Percentiles rank a stretch among this genome's conserved stretches.
Conservation (phyloP, 2,113 vertebrate species). For the Amphiprion ocellaris region DNA sequence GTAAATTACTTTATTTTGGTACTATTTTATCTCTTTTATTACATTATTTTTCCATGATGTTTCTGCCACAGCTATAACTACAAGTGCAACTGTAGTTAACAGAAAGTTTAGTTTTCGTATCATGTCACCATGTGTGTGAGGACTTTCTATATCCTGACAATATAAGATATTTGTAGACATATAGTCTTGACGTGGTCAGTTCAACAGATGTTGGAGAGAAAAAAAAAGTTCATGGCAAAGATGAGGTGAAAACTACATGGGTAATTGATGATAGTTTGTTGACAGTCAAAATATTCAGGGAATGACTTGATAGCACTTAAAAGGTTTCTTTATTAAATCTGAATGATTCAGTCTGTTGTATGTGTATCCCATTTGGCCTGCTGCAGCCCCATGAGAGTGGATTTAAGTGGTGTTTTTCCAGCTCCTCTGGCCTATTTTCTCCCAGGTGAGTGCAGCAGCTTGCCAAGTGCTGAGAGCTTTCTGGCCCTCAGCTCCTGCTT, state of each 20-base stretch:
- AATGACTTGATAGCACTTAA: slow-evolving; percentile 6
- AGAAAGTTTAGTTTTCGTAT: too few species aligned
- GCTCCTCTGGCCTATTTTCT: slow-evolving; percentile 41
- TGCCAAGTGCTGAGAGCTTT: slow-evolving; percentile 53
- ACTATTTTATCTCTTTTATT: too few species aligned
- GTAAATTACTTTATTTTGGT: too few species aligned
- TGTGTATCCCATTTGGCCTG: slow-evolving; percentile 45
- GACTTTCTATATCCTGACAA: too few species aligned
- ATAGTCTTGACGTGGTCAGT: not conserved
- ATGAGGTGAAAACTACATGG: not conserved
- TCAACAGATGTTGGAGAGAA: not conserved
- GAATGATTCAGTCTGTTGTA: slow-evolving; percentile 25
- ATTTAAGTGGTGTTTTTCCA: slow-evolving; percentile 55
- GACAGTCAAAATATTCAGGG: slow-evolving; percentile 30
- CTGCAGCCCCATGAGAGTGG: slow-evolving; percentile 20
- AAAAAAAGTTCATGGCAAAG: not conserved
- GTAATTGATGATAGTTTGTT: not conserved
- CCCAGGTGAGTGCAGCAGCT: slow-evolving; percentile 54
- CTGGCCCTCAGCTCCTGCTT: slow-evolving; percentile 38
- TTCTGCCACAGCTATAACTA: too few species aligned
- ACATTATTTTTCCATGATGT: too few species aligned
- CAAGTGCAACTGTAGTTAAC: too few species aligned
- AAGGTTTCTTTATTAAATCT: slow-evolving; percentile 14
- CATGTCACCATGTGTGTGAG: too few species aligned
- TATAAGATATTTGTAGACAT: too few species aligned